phyloP scores from a whole-genome alignment of 1,140 invertebrate species.

The Sminthurinus signatus region DNA sequence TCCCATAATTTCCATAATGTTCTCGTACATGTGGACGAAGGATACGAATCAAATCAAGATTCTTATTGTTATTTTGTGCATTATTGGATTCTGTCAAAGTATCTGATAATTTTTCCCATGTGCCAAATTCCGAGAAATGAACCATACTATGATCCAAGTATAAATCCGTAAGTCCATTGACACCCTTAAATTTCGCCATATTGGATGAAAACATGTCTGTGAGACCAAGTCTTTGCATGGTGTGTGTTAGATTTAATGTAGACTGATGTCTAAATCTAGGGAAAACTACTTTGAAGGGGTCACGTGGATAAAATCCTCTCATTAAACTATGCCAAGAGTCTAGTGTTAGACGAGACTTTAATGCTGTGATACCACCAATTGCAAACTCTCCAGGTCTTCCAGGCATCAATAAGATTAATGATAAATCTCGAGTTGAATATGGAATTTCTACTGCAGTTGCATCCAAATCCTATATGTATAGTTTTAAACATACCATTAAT shows the following conservation, averaged over 20 bases:
- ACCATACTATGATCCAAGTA: slow-evolving; percentile 35
- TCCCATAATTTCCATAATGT: slow-evolving; percentile 35
- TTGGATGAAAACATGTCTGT: slow-evolving; percentile 64
- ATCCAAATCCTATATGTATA: no score
- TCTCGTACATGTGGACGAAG: slow-evolving; percentile 34
- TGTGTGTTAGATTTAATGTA: slow-evolving; percentile 66
- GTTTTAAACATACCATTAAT: no score
- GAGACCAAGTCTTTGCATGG: slow-evolving; percentile 69
- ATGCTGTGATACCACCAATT: slow-evolving; percentile 32
- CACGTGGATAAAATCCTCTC: slow-evolving; percentile 34
- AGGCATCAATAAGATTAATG: slow-evolving; percentile 70
- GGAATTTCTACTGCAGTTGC: slow-evolving; percentile 61
- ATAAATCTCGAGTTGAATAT: slow-evolving; percentile 54
- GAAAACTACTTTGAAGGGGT: slow-evolving; percentile 45
- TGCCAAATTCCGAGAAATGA: slow-evolving; percentile 40
- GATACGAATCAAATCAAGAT: slow-evolving; percentile 32
- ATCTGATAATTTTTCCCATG: slow-evolving; percentile 40
- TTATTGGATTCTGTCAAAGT: slow-evolving; percentile 30
- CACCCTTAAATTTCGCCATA: slow-evolving; percentile 67
- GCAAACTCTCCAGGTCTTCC: slow-evolving; percentile 51
- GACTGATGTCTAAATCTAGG: slow-evolving; percentile 75
- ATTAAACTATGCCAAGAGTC: slow-evolving; percentile 37
- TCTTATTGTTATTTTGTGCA: slow-evolving; percentile 18
- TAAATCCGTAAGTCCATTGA: slow-evolving; percentile 57
- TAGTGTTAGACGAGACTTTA: slow-evolving; percentile 34